These are phyloP conservation scores for Stictonetta naevosa DNA, from an alignment of 2,113 vertebrate genomes.

Conservation along the genomic window DNA sequence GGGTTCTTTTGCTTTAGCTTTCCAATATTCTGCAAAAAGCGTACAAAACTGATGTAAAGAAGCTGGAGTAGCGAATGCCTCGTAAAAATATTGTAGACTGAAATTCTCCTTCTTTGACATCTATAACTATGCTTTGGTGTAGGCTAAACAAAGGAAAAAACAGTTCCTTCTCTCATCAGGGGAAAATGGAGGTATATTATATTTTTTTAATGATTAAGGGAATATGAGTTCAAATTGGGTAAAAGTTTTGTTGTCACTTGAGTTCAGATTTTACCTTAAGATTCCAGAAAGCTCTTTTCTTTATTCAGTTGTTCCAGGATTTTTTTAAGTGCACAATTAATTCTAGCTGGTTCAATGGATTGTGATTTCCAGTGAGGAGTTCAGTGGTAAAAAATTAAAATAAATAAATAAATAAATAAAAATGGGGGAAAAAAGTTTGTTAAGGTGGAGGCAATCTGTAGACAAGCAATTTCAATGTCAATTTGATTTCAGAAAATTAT, in stretches of 20 bases:
- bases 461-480: neutral
- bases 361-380: slow-evolving; percentile 10
- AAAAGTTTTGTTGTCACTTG: slow-evolving; percentile 24
- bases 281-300: slow-evolving; percentile 42
- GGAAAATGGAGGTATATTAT: slow-evolving; percentile 3
- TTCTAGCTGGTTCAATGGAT: slow-evolving; percentile 2
- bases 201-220: slow-evolving; percentile 40
- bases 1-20: neutral
- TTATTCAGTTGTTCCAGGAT: neutral
- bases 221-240: neutral
- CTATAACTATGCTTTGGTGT: slow-evolving; percentile 14
- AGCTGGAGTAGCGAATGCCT: neutral
- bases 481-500: neutral
- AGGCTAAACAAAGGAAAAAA: slow-evolving; percentile 42
- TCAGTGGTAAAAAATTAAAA: neutral
- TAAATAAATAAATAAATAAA: no score
- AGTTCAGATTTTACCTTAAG: slow-evolving; percentile 26
- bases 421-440: neutral
- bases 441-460: neutral
- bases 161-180: slow-evolving; percentile 24
- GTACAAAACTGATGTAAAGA: neutral
- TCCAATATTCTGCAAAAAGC: neutral
- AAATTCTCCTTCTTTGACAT: slow-evolving; percentile 60
- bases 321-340: slow-evolving; percentile 36
- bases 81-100: neutral